Evolutionary conservation across 2,113 vertebrate genomes (phyloP).

Genomic region (Ameiurus melas): DNA sequence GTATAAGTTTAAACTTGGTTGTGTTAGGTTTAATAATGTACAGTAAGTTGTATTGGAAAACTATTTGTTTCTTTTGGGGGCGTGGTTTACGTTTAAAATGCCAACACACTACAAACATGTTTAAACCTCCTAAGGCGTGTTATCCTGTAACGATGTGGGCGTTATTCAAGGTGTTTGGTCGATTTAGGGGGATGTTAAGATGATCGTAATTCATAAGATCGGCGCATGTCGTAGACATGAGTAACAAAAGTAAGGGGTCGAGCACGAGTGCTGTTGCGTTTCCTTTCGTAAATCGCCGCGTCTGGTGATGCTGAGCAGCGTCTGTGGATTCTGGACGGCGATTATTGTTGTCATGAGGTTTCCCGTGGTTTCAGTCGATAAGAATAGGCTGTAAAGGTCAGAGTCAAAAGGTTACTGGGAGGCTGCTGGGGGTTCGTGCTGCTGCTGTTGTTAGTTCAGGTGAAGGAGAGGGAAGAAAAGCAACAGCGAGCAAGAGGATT

Average conservation of each 20-base stretch:
- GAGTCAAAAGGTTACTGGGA: constrained; percentile 65
- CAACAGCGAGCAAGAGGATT: not conserved
- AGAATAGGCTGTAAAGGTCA: constrained; percentile 51
- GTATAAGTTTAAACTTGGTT: not conserved
- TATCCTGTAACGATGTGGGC: not conserved
- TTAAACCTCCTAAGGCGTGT: not conserved
- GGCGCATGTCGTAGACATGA: not conserved
- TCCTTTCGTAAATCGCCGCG: not conserved
- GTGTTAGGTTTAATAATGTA: not conserved
- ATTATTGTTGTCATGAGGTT: constrained; percentile 58
- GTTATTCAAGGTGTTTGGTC: not conserved
- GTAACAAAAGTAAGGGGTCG: not conserved
- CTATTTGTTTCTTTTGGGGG: no score
- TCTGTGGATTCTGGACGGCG: constrained; percentile 47
- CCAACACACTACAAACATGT: not conserved
- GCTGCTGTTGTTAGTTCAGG: constrained; percentile 57
- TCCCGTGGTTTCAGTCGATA: constrained; percentile 66
- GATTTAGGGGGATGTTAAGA: not conserved
- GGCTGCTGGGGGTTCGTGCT: constrained; percentile 33
- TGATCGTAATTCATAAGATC: not conserved
- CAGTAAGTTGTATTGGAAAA: not conserved
- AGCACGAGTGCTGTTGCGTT: not conserved
- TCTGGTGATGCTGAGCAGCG: not conserved
- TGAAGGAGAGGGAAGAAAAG: constrained; percentile 12
- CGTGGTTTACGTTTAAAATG: not conserved